Evolutionary conservation across 2,113 vertebrate species (phyloP).

Genomic region (Ceyx cyanopectus): DNA sequence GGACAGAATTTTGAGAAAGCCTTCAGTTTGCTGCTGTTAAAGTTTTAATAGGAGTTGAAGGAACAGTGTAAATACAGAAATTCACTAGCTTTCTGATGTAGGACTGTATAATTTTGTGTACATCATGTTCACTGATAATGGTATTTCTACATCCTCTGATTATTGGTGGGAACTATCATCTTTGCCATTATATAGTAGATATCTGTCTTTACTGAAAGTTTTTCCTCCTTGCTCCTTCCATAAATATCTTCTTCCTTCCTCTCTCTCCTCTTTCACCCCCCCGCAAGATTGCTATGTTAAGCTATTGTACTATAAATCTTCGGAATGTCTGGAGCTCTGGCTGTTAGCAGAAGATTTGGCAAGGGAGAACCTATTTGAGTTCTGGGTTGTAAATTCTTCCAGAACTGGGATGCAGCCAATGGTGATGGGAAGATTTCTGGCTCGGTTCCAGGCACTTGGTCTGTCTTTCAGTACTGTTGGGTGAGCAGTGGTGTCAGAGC

Average conservation of each 20-base stretch:
- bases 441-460: neutral
- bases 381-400: neutral
- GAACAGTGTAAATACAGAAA: neutral
- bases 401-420: neutral
- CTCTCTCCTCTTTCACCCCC: neutral
- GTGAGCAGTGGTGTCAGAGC: neutral
- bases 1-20: neutral
- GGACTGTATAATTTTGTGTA: neutral
- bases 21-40: neutral
- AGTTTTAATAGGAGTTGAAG: neutral
- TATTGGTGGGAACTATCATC: neutral
- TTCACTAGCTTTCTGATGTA: neutral
- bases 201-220: neutral
- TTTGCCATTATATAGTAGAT: neutral
- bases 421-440: neutral
- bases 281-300: neutral
- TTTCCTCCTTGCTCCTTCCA: neutral
- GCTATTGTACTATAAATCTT: neutral
- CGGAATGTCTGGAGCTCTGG: neutral
- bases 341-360: neutral
- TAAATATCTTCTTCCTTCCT: neutral
- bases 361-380: neutral
- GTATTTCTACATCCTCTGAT: neutral
- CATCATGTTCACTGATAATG: neutral
- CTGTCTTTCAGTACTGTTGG: accelerated